Evolutionary conservation across 2,797 vertebrate species (phyloP).

Genomic region (Liasis olivaceus): DNA sequence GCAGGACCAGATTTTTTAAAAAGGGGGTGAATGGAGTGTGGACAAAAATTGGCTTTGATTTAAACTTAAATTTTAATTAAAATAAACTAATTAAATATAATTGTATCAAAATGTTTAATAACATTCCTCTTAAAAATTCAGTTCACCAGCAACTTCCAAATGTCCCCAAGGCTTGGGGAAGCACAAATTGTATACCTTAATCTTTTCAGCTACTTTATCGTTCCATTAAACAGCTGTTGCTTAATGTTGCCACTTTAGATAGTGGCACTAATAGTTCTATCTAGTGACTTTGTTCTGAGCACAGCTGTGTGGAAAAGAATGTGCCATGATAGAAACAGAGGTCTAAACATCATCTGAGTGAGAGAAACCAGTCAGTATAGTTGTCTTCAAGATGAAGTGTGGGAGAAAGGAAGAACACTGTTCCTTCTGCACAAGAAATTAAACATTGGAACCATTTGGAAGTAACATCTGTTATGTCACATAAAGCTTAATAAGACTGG

Average conservation of each 20-base stretch:
- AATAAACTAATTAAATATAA: background rate
- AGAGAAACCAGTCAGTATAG: background rate
- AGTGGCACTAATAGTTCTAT: background rate
- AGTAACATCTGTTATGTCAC: background rate
- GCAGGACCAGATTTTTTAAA: background rate
- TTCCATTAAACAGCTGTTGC: background rate
- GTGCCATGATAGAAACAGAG: background rate
- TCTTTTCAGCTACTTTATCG: background rate
- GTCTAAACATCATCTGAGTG: background rate
- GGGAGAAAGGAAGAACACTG: background rate
- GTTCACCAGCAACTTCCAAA: background rate
- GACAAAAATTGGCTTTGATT: background rate
- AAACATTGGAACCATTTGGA: background rate
- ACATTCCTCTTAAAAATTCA: background rate
- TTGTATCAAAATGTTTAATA: background rate
- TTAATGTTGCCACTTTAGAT: background rate
- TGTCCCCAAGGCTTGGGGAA: background rate
- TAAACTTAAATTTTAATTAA: background rate
- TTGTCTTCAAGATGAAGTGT: background rate
- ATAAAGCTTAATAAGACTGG: background rate
- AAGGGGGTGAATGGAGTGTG: background rate
- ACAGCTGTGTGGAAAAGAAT: background rate
- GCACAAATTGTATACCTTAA: background rate
- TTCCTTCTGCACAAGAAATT: background rate
- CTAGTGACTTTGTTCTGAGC: background rate